Evolutionary conservation across 2,888 invertebrate genomes (phyloP).

Genomic region (Noctua pronuba): DNA sequence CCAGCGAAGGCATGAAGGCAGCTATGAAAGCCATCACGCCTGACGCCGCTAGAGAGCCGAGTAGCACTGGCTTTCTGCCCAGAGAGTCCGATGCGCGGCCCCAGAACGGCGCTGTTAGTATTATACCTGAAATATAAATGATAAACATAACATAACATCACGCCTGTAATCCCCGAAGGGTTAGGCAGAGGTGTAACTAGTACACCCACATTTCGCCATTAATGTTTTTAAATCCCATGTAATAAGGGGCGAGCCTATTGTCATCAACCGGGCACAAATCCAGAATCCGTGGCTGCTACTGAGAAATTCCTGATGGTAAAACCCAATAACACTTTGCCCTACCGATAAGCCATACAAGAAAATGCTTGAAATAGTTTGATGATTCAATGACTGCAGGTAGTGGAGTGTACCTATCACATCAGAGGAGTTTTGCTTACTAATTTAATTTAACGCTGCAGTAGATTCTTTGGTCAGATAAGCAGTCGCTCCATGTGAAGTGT

Average conservation of each 20-base stretch:
- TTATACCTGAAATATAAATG: slow-evolving; percentile 76
- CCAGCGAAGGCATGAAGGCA: slow-evolving; percentile 81
- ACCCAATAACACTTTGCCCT: not conserved
- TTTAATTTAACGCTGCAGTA: too few relatives aligned
- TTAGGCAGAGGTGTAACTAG: not conserved
- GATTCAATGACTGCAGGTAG: too few relatives aligned
- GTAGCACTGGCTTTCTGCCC: slow-evolving; percentile 83
- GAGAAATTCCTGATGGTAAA: not conserved
- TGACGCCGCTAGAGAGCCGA: slow-evolving; percentile 75
- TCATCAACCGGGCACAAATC: not conserved
- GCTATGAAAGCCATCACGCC: slow-evolving; percentile 78
- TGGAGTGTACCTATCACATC: too few relatives aligned
- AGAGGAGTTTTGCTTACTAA: too few relatives aligned
- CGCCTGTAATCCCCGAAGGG: not conserved
- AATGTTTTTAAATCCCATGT: not conserved
- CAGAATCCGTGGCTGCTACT: not conserved
- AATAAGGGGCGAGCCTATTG: not conserved
- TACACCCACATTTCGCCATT: not conserved
- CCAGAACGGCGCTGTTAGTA: slow-evolving; percentile 85
- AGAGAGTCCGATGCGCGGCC: slow-evolving; percentile 82
- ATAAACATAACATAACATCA: not conserved
- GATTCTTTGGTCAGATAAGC: too few relatives aligned
- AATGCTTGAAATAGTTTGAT: too few relatives aligned
- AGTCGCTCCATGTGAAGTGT: too few relatives aligned
- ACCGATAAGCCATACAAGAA: not conserved